These are phyloP conservation scores for Microcebus griseorufus DNA, from an alignment of 2,113 vertebrate genomes.

Conservation along the genomic window DNA sequence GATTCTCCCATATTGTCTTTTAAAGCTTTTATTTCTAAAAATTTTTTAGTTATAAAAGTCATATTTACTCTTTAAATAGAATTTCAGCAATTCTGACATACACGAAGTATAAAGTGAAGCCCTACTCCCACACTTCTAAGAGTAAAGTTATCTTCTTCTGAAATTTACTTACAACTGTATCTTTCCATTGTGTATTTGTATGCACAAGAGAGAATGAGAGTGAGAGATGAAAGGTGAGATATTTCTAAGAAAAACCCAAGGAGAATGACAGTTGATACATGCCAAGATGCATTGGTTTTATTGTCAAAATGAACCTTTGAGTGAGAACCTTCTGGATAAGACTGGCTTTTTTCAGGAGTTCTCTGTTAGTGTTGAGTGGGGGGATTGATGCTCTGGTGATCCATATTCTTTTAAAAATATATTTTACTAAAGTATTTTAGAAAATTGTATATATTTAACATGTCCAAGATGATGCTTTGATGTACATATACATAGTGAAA, in stretches of 20 bases:
- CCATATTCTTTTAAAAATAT: background rate
- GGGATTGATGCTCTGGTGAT: background rate
- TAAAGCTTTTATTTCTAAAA: slow-evolving; percentile 43
- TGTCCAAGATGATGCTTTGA: background rate
- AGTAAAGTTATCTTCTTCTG: background rate
- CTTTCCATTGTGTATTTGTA: background rate
- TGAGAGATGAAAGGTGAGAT: background rate
- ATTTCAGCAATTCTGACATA: background rate
- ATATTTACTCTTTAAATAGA: background rate
- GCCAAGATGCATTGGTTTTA: background rate
- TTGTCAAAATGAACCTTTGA: background rate
- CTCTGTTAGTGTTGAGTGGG: background rate
- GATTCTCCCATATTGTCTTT: background rate
- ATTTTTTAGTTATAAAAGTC: background rate
- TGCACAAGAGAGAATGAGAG: background rate
- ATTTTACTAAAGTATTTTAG: background rate
- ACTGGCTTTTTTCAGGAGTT: background rate
- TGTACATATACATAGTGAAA: background rate
- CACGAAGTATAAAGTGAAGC: background rate
- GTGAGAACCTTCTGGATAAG: background rate
- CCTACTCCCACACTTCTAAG: background rate
- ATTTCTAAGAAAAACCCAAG: background rate
- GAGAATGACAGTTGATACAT: background rate
- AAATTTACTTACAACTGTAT: background rate
- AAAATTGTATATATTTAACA: background rate